phyloP scores from a whole-genome alignment of 35 echinoderm and acorn worm genomes.

The Diadema setosum region DNA sequence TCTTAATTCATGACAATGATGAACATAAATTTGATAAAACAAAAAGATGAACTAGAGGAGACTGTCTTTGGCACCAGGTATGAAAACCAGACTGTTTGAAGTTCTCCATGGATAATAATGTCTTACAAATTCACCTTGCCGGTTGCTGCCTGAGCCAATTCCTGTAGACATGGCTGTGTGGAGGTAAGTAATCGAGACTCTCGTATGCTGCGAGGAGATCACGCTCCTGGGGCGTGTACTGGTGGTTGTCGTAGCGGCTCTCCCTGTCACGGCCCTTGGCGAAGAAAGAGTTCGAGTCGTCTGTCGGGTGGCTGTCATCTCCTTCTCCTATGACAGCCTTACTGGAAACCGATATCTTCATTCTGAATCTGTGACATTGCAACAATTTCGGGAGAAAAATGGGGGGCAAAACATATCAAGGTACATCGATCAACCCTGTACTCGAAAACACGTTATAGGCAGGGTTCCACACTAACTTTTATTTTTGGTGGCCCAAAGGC shows the following conservation, averaged over 20 bases:
- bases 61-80: too few relatives aligned
- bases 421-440: neutral
- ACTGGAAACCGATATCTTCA: neutral
- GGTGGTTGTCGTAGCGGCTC: constrained; percentile 90
- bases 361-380: neutral
- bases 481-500: neutral
- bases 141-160: constrained; percentile 97
- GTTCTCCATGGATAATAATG: too few relatives aligned
- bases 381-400: neutral
- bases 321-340: neutral
- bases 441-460: neutral
- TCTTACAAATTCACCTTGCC: constrained; percentile 90
- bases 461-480: neutral
- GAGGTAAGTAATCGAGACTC: constrained; percentile 90
- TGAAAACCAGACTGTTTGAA: too few relatives aligned
- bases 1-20: too few relatives aligned
- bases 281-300: constrained; percentile 90
- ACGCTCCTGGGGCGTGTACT: constrained; percentile 85
- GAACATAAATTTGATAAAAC: too few relatives aligned
- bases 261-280: constrained; percentile 92
- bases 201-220: constrained; percentile 80
- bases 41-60: too few relatives aligned
- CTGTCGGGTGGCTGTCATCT: constrained; percentile 68
- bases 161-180: constrained; percentile 95
- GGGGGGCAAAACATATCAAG: neutral